Evolutionary conservation across 2,113 vertebrate species (phyloP), one percentile per base, ranked within the genome.

Genomic region (Sebastes schlegelii): DNA sequence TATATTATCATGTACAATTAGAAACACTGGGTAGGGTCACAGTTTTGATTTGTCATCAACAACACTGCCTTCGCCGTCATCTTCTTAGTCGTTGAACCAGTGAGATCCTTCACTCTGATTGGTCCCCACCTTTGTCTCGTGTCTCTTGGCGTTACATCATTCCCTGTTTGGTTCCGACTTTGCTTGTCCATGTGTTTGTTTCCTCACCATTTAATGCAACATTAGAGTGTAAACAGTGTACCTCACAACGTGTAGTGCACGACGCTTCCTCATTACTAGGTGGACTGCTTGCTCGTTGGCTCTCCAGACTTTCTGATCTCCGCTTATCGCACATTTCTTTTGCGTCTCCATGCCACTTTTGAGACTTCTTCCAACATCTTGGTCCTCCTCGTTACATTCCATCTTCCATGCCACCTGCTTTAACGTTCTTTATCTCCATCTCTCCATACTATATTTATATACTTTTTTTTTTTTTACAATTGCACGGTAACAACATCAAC

Each of bases 401-500:
- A 9, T 66, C 54, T 51, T 48, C 2, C 8, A 13, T 52, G 61
- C 21, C 57, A 46, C 14, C 48, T 52, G n/a, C 54, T 70, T 57
- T 52, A 34, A 74, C 9, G 45, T 58, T 65, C 16, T 46, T 23
- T 0, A n/a, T 57, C 16, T 42, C 65, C 12, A 76, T 64, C 23
- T 55, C 51, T 4, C 61, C 60, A 65, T 3, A 42, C 49, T 51
- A 42, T 26, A 62, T 66, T 51, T 16, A 65, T 62, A 69, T 6
- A 1, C 67, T 52, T 74, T 75, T 66, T 82, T n/a, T n/a, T 62
- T 75, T 85, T 84, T 83, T 86, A 94, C 91, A 93, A 88, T 89
- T 92, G 90, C 92, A 95, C 89, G 21, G 84, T 86, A 89, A 93
- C 92, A 92, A 94, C 90, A 94, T 86, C 91, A 90, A 95, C 91